Conservation (phyloP, 2,797 vertebrate genomes). For the Sphaeramia orbicularis region DNA sequence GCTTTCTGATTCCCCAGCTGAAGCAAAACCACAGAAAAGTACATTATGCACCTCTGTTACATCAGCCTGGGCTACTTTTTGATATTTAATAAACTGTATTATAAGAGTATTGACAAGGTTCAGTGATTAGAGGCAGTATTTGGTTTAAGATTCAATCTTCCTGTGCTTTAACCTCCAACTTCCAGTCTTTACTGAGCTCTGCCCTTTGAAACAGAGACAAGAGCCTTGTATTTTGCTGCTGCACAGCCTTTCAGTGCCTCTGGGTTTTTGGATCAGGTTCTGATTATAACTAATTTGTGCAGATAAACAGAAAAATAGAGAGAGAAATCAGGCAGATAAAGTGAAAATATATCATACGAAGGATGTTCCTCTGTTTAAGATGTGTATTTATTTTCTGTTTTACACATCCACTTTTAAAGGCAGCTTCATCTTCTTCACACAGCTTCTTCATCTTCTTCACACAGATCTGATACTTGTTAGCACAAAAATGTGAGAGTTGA, state of each 20-base stretch:
- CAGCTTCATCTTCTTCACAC: too few relatives aligned
- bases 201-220: neutral
- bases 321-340: neutral
- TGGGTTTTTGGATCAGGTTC: neutral
- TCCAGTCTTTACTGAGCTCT: conserved; percentile 11
- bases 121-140: neutral
- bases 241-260: neutral
- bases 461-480: too few relatives aligned
- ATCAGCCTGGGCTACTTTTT: neutral
- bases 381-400: too few relatives aligned
- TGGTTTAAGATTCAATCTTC: neutral
- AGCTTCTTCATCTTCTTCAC: too few relatives aligned
- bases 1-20: conserved; percentile 90
- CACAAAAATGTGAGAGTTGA: too few relatives aligned
- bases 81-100: neutral
- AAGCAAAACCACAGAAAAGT: conserved; percentile 12
- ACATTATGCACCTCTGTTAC: conserved; percentile 16
- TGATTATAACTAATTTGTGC: neutral
- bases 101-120: neutral
- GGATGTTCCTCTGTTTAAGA: too few relatives aligned
- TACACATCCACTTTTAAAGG: too few relatives aligned
- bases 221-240: neutral
- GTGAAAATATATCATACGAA: neutral
- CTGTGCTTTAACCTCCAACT: neutral
- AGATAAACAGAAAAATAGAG: neutral